Evolutionary conservation across 2,888 invertebrate species (phyloP).

Genomic region (Steinernema hermaphroditum): DNA sequence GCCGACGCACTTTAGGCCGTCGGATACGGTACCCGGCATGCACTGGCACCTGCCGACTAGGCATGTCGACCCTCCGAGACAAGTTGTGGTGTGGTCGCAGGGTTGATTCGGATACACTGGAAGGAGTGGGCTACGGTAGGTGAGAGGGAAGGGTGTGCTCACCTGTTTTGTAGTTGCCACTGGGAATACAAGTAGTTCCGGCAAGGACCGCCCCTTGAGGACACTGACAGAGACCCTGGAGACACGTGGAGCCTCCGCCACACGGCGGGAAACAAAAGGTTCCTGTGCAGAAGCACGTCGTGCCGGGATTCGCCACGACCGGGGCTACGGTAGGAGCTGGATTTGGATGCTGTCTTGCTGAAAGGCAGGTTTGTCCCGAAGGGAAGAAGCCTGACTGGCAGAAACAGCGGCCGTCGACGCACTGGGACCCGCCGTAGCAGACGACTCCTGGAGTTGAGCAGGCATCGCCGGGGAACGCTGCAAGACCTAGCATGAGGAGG

Average conservation of each 20-base stretch:
- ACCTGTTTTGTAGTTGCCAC: not conserved
- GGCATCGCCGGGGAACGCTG: conserved; percentile 40
- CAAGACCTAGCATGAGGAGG: not conserved
- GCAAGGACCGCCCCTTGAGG: conserved; percentile 48
- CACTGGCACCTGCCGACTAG: conserved; percentile 61
- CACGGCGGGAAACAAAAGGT: conserved; percentile 40
- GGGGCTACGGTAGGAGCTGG: conserved; percentile 6
- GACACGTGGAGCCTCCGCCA: conserved; percentile 58
- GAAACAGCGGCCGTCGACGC: conserved; percentile 44
- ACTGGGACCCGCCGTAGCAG: conserved; percentile 49
- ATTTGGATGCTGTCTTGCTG: conserved; percentile 31
- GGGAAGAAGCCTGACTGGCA: conserved; percentile 41
- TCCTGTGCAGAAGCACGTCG: conserved; percentile 19
- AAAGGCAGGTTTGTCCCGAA: conserved; percentile 36
- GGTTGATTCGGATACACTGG: conserved; percentile 57
- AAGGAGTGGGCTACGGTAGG: not conserved
- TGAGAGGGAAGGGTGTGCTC: not conserved
- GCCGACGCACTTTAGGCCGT: not conserved
- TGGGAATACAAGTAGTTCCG: not conserved
- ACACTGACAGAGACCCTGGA: conserved; percentile 57
- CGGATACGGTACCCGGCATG: conserved; percentile 28
- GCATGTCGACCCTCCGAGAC: conserved; percentile 63
- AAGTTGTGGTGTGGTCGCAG: conserved; percentile 55
- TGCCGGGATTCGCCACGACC: not conserved
- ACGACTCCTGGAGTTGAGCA: conserved; percentile 34